Percentiles rank a stretch among this genome's conserved stretches.
phyloP scores from a whole-genome alignment of 2,888 invertebrate genomes.

The Cephus pulcher region DNA sequence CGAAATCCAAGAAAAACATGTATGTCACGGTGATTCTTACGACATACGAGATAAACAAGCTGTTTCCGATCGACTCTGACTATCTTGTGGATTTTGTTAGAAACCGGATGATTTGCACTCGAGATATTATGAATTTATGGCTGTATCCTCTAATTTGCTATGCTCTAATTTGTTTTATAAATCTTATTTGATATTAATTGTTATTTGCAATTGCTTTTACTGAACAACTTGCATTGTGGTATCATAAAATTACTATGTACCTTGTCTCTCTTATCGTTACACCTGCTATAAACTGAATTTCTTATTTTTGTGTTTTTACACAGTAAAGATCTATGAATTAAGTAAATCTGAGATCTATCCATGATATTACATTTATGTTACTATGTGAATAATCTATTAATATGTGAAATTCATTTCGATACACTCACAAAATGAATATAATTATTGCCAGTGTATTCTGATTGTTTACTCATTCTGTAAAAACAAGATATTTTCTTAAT shows the following conservation, averaged over 20 bases:
- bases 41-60: background rate
- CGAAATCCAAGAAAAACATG: background rate
- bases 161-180: background rate
- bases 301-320: background rate
- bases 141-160: background rate
- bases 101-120: background rate
- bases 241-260: background rate
- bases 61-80: background rate
- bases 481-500: constrained; percentile 4
- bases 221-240: background rate
- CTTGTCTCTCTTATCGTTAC: background rate
- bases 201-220: background rate
- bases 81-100: background rate
- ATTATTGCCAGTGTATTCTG: background rate
- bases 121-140: background rate
- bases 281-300: background rate
- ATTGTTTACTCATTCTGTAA: background rate
- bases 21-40: background rate
- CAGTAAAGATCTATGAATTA: background rate
- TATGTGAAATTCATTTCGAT: background rate
- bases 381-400: background rate
- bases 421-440: background rate
- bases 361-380: background rate
- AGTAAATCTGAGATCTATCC: background rate
- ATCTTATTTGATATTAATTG: background rate